Percentiles rank a stretch among this genome's conserved stretches.
Evolutionary conservation across 1,140 invertebrate genomes (phyloP).

Genomic region (Drosophila malerkotliana): DNA sequence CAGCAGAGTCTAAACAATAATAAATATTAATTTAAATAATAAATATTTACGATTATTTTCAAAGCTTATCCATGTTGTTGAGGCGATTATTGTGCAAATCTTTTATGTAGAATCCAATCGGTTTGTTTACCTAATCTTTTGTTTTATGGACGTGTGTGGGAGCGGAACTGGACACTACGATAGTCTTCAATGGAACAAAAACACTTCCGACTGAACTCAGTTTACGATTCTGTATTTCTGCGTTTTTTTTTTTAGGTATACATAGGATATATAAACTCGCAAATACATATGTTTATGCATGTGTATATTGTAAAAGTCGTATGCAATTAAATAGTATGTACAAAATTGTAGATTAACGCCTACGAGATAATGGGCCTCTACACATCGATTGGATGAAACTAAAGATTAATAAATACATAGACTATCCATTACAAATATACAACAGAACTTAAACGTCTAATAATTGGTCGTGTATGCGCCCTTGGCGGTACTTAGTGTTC

Average conservation of each 20-base stretch:
- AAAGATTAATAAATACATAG: slow-evolving; percentile 28
- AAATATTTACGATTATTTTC: slow-evolving; percentile 55
- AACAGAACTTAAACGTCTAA: slow-evolving; percentile 56
- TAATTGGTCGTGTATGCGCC: slow-evolving; percentile 64
- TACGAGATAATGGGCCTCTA: slow-evolving; percentile 18
- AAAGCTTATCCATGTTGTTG: slow-evolving; percentile 18
- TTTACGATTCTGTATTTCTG: slow-evolving; percentile 62
- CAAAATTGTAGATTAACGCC: slow-evolving; percentile 40
- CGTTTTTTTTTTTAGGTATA: slow-evolving; percentile 42
- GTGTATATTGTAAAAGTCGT: slow-evolving; percentile 34
- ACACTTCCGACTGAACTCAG: slow-evolving; percentile 51
- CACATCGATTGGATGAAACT: slow-evolving; percentile 14
- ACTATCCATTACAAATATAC: slow-evolving; percentile 42
- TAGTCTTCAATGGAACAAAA: not conserved
- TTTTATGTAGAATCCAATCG: slow-evolving; percentile 37
- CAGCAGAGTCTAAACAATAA: slow-evolving; percentile 51
- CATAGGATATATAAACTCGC: slow-evolving; percentile 46
- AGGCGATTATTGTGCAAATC: slow-evolving; percentile 40
- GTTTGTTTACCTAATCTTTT: slow-evolving; percentile 33
- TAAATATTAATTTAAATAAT: slow-evolving; percentile 63
- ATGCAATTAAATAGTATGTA: slow-evolving; percentile 55
- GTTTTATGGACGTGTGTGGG: slow-evolving; percentile 38
- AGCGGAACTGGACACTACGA: slow-evolving; percentile 3
- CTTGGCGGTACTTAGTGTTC: slow-evolving; percentile 14
- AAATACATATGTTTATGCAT: slow-evolving; percentile 22